A percentile compares a stretch with the other conserved stretches of the same genome.
These are phyloP conservation scores for Seira musarum DNA, from an alignment of 2,888 invertebrate genomes.

Conservation along the genomic window DNA sequence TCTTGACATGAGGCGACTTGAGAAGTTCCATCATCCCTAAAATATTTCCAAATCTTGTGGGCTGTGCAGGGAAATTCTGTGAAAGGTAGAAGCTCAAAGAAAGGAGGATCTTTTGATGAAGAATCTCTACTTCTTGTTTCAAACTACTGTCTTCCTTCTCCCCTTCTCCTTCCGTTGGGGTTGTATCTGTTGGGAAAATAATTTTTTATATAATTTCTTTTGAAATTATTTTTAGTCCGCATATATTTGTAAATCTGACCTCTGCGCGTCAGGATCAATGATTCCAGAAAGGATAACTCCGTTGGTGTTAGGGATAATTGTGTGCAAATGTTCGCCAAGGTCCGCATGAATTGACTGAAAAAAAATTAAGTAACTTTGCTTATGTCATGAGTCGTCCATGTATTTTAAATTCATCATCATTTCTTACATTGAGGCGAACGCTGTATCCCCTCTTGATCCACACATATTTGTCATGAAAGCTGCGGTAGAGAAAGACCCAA, in stretches of 20 bases:
- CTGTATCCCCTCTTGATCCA: slow-evolving; percentile 15
- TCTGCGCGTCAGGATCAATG: slow-evolving; percentile 61
- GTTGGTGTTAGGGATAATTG: slow-evolving; percentile 63
- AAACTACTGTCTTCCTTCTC: background rate
- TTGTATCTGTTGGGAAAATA: background rate
- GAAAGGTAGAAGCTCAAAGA: slow-evolving; percentile 65
- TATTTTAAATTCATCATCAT: background rate
- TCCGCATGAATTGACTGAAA: slow-evolving; percentile 63
- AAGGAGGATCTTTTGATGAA: slow-evolving; percentile 65
- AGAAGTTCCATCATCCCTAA: slow-evolving; percentile 64
- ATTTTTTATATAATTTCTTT: background rate
- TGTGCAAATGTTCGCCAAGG: slow-evolving; percentile 59
- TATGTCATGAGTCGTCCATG: background rate
- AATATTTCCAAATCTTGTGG: slow-evolving; percentile 62
- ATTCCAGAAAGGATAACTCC: slow-evolving; percentile 67
- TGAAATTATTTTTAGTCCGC: background rate
- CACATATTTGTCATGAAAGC: slow-evolving; percentile 19
- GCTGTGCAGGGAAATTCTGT: slow-evolving; percentile 63
- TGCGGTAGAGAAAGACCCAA: slow-evolving; percentile 33
- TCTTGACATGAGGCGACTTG: slow-evolving; percentile 57
- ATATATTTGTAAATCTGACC: slow-evolving; percentile 27
- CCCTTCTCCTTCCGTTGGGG: background rate
- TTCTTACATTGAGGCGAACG: slow-evolving; percentile 36
- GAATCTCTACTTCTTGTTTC: slow-evolving; percentile 43
- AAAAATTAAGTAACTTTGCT: background rate